These are phyloP conservation scores for Tautogolabrus adspersus DNA, from an alignment of 2,113 vertebrate species.

Conservation along the genomic window DNA sequence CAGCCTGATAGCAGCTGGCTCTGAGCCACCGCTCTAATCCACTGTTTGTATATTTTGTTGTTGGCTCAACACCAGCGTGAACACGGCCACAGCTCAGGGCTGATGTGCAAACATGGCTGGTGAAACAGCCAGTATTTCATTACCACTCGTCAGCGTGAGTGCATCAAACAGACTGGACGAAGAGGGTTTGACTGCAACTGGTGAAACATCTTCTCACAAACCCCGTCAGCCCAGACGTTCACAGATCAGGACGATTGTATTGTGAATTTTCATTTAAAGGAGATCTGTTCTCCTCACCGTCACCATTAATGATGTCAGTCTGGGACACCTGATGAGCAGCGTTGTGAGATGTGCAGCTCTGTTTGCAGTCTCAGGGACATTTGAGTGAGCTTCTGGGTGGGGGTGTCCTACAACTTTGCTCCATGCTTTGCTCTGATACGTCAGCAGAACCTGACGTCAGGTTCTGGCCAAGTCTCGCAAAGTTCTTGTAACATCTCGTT, in stretches of 20 bases:
- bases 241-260: background rate
- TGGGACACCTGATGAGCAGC: no score
- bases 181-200: background rate
- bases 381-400: no score
- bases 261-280: no score
- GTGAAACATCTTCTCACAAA: background rate
- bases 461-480: no score
- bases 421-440: no score
- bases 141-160: constrained; percentile 72
- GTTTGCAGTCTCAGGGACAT: no score
- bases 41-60: constrained; percentile 75
- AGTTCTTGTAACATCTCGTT: no score
- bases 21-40: constrained; percentile 66
- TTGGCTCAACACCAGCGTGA: constrained; percentile 69
- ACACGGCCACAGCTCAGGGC: constrained; percentile 42
- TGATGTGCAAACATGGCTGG: constrained; percentile 67
- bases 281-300: no score
- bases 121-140: constrained; percentile 59
- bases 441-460: no score
- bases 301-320: no score
- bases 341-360: no score
- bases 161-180: background rate
- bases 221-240: background rate
- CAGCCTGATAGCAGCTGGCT: constrained; percentile 73
- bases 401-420: no score